phyloP scores from a whole-genome alignment of 1,140 invertebrate species.

The Drosophila sechellia region DNA sequence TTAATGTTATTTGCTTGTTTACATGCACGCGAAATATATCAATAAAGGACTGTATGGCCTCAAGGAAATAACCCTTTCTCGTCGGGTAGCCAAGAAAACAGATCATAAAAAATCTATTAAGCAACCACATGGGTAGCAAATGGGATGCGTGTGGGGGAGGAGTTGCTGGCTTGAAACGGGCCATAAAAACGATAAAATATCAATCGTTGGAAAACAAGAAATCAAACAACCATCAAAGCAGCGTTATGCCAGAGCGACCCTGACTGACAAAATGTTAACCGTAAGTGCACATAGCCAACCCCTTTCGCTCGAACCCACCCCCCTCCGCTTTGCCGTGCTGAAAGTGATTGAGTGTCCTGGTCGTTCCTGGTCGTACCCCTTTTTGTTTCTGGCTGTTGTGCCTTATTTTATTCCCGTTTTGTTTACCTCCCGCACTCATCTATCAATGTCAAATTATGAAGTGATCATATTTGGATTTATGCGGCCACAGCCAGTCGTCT shows the following conservation, averaged over 20 bases:
- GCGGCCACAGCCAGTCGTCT: conserved; percentile 38
- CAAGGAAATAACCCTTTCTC: conserved; percentile 17
- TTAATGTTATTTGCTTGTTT: conserved; percentile 77
- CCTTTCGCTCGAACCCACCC: neutral
- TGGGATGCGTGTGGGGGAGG: neutral
- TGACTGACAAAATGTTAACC: conserved; percentile 24
- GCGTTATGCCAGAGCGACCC: conserved; percentile 53
- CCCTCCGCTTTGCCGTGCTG: conserved; percentile 28
- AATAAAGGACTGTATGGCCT: conserved; percentile 47
- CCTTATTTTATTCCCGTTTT: conserved; percentile 58
- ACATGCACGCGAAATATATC: conserved; percentile 69
- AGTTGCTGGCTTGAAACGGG: conserved; percentile 2
- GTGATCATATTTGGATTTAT: conserved; percentile 85
- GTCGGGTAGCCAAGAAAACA: conserved; percentile 49
- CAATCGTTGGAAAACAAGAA: conserved; percentile 80
- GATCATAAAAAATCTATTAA: conserved; percentile 83
- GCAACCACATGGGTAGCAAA: conserved; percentile 65
- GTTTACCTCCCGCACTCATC: conserved; percentile 70
- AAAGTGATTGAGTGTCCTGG: conserved; percentile 68
- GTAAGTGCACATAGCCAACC: conserved; percentile 27
- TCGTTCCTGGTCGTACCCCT: conserved; percentile 11
- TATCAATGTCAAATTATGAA: conserved; percentile 85
- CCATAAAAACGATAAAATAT: conserved; percentile 79
- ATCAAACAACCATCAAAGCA: conserved; percentile 84
- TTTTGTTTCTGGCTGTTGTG: conserved; percentile 48